Percentiles rank a stretch among this genome's conserved stretches.
Evolutionary conservation across 2,113 vertebrate species (phyloP).

Genomic region (Pterocles burchelli): DNA sequence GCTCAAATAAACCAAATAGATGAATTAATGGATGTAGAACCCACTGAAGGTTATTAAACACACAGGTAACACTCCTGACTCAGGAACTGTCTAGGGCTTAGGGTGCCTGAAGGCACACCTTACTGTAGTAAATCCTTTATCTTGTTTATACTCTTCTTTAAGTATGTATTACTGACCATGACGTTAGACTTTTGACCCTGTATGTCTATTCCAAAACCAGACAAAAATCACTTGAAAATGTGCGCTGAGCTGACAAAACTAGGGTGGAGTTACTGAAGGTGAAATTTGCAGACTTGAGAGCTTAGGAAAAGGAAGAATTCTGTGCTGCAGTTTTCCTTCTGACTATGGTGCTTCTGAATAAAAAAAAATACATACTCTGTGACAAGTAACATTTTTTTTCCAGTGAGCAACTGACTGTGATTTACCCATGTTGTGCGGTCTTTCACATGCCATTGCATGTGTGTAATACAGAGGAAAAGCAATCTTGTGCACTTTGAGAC

Average conservation of each 20-base stretch:
- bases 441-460: neutral
- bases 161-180: neutral
- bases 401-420: neutral
- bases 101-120: neutral
- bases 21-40: neutral
- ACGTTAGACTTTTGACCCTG: neutral
- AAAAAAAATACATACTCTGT: neutral
- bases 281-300: neutral
- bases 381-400: neutral
- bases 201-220: neutral
- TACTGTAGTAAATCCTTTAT: neutral
- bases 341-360: neutral
- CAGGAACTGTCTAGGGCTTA: neutral
- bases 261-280: neutral
- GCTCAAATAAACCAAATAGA: neutral
- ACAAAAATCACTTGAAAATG: neutral
- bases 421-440: neutral
- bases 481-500: neutral
- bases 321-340: neutral
- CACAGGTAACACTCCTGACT: neutral
- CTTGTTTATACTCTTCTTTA: neutral
- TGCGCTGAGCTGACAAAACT: neutral
- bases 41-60: neutral
- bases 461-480: neutral
- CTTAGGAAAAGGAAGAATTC: neutral